phyloP scores from a whole-genome alignment of 2,113 vertebrate genomes.

The Eretmochelys imbricata region DNA sequence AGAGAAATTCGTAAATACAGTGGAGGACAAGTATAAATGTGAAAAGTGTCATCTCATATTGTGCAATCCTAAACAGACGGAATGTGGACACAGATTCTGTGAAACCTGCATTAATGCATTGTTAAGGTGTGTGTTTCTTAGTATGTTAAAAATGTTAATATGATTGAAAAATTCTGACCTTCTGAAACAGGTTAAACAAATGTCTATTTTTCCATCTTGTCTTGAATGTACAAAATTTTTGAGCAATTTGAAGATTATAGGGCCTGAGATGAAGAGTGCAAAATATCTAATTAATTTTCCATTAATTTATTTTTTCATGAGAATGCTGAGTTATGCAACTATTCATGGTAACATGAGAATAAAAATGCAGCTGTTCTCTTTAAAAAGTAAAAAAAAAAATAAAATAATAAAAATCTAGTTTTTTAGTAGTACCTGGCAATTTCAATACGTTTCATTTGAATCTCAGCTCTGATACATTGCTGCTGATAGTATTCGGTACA shows the following conservation, averaged over 20 bases:
- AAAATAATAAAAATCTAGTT: not conserved
- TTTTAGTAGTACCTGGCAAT: not conserved
- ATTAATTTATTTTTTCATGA: not conserved
- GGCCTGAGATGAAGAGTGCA: not conserved
- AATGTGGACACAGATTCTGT: slow-evolving; percentile 97
- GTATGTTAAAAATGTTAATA: not conserved
- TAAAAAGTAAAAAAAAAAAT: not conserved
- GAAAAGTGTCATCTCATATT: slow-evolving; percentile 92
- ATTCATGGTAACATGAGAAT: not conserved
- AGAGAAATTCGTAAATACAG: slow-evolving; percentile 89
- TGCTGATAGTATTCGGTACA: not conserved
- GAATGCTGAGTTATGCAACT: not conserved
- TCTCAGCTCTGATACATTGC: not conserved
- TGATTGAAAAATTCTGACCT: not conserved
- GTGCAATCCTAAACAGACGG: slow-evolving; percentile 94
- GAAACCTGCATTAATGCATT: slow-evolving; percentile 90
- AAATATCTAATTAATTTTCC: not conserved
- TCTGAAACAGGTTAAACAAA: not conserved
- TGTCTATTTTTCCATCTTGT: not conserved
- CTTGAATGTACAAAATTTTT: not conserved
- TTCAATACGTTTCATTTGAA: not conserved
- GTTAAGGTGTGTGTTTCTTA: slow-evolving; percentile 74
- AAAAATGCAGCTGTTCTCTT: not conserved
- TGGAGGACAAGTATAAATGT: slow-evolving; percentile 96
- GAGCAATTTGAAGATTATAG: not conserved